phyloP scores from a whole-genome alignment of 2,113 vertebrate species.

The Dolichallabes microphthalmus region DNA sequence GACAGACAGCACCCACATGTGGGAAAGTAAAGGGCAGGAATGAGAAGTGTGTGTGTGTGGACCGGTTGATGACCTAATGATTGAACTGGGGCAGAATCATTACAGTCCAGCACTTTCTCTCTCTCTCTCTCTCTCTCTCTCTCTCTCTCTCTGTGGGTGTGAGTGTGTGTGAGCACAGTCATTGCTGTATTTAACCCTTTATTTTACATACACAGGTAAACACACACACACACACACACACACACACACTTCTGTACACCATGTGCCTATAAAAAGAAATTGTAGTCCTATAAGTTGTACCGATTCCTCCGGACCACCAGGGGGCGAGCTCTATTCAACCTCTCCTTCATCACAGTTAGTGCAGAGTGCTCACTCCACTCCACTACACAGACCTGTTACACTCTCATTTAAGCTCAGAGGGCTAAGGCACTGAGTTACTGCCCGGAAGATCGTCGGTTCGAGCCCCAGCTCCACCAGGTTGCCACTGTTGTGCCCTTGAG shows the following conservation, averaged over 20 bases:
- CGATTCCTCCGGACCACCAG: neutral
- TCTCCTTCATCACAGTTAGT: neutral
- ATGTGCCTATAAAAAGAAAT: neutral
- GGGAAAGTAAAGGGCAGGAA: slow-evolving; percentile 26
- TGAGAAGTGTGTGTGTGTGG: neutral
- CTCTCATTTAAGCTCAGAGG: no score
- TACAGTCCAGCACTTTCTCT: neutral
- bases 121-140: no score
- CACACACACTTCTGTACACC: neutral
- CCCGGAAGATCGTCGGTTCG: no score
- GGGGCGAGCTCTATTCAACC: neutral
- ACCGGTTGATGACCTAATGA: slow-evolving; percentile 14
- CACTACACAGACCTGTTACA: neutral
- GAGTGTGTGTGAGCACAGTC: neutral
- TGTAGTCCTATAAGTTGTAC: no score
- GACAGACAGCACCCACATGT: neutral
- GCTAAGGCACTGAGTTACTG: no score
- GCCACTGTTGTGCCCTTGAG: no score
- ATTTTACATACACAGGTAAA: no score
- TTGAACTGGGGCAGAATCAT: neutral
- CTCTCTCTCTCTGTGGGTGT: no score
- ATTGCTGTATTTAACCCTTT: no score
- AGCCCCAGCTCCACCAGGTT: no score
- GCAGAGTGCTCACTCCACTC: neutral
- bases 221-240: no score